These are phyloP conservation scores for Eufriesea mexicana DNA, from an alignment of 1,140 invertebrate genomes.

Conservation along the genomic window DNA sequence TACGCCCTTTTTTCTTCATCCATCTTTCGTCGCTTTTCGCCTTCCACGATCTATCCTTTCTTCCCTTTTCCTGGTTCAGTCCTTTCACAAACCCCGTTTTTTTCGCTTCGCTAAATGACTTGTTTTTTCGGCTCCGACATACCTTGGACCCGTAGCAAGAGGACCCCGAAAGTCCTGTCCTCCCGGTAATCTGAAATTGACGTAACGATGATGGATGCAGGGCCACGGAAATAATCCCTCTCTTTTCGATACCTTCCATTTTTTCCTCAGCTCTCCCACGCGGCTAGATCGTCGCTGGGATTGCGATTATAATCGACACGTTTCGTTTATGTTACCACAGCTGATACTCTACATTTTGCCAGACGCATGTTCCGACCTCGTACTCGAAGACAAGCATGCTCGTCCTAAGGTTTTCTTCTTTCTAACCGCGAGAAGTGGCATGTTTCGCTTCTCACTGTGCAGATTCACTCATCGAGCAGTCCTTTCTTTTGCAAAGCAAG, in stretches of 20 bases:
- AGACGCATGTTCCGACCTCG: too few species aligned
- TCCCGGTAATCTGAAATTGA: conserved; percentile 49
- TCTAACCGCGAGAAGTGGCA: too few species aligned
- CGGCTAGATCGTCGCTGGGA: too few species aligned
- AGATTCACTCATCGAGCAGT: too few species aligned
- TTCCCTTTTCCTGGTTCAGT: conserved; percentile 38
- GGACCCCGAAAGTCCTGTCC: conserved; percentile 12
- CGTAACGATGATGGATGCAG: conserved; percentile 49
- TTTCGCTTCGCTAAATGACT: conserved; percentile 45
- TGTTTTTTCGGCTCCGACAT: conserved; percentile 23
- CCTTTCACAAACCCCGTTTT: conserved; percentile 24
- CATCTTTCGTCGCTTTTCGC: conserved; percentile 55
- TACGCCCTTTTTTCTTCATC: conserved; percentile 59
- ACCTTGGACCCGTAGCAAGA: neutral
- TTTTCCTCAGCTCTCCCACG: too few species aligned
- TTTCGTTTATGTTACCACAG: too few species aligned
- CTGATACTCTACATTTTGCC: too few species aligned
- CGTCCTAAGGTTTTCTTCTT: too few species aligned
- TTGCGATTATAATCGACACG: too few species aligned
- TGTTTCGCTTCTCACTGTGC: too few species aligned
- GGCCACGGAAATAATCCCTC: neutral
- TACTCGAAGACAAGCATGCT: too few species aligned
- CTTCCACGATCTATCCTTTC: conserved; percentile 32
- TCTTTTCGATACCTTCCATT: neutral
- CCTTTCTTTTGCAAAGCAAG: too few species aligned